Percentiles rank a stretch among this genome's conserved stretches.
These are phyloP conservation scores for Canis aureus DNA, from an alignment of 2,113 vertebrate genomes.

Conservation along the genomic window DNA sequence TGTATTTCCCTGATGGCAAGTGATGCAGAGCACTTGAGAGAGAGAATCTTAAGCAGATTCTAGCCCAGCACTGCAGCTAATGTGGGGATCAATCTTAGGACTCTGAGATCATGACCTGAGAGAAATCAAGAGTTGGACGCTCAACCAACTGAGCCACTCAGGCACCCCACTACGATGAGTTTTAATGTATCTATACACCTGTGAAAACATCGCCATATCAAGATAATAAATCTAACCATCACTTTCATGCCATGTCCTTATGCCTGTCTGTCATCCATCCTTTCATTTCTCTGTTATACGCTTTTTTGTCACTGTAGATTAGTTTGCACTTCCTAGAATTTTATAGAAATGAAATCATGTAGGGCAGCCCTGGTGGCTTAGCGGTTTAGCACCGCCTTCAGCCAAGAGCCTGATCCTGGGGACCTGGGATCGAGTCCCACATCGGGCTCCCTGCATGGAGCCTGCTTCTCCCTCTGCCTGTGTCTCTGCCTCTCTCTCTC, in stretches of 20 bases:
- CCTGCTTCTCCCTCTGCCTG: too few relatives aligned
- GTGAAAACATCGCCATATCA: neutral
- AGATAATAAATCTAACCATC: neutral
- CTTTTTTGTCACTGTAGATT: neutral
- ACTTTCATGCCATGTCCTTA: neutral
- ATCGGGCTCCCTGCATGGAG: too few relatives aligned
- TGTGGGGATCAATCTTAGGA: neutral
- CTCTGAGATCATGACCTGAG: neutral
- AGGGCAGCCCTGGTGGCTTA: too few relatives aligned
- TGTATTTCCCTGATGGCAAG: too few relatives aligned
- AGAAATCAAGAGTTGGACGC: neutral
- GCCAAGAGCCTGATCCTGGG: too few relatives aligned
- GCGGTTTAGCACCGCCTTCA: too few relatives aligned
- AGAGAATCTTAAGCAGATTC: neutral
- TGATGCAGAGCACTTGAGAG: too few relatives aligned
- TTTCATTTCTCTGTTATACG: neutral
- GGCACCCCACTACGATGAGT: neutral
- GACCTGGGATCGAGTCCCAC: too few relatives aligned
- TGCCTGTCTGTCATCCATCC: neutral
- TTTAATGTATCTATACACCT: neutral
- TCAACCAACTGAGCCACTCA: neutral
- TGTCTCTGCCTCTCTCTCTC: too few relatives aligned
- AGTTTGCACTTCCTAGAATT: constrained; percentile 21
- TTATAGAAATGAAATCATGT: neutral
- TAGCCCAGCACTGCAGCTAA: neutral